A percentile compares a stretch with the other conserved stretches of the same genome.
These are phyloP conservation scores for Blera fallax DNA, from an alignment of 2,888 invertebrate genomes.

Conservation along the genomic window DNA sequence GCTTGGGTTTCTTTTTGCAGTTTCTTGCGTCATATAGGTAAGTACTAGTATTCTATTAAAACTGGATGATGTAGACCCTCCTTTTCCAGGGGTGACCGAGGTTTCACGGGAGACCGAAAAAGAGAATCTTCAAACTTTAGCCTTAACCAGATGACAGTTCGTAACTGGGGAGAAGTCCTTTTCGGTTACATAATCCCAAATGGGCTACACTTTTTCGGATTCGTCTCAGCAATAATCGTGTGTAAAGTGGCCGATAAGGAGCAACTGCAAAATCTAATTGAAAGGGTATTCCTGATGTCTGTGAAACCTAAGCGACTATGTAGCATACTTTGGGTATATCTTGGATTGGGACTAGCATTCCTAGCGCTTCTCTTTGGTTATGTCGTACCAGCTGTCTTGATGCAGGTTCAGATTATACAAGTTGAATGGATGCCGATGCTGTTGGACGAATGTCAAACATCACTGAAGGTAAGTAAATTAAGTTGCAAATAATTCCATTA, in stretches of 20 bases:
- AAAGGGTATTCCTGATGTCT: constrained; percentile 89
- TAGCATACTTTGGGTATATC: constrained; percentile 88
- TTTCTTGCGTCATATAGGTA: constrained; percentile 91
- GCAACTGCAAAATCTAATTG: constrained; percentile 91
- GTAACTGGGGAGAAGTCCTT: constrained; percentile 86
- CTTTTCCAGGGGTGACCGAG: constrained; percentile 77
- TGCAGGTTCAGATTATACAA: constrained; percentile 76
- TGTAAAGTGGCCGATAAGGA: constrained; percentile 91
- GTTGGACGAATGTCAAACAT: constrained; percentile 75
- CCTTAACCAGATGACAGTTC: constrained; percentile 72
- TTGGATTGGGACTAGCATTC: constrained; percentile 87
- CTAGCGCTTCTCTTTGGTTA: constrained; percentile 86
- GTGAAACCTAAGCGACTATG: constrained; percentile 87
- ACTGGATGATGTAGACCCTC: background rate
- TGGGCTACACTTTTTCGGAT: constrained; percentile 87
- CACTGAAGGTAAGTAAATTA: constrained; percentile 60
- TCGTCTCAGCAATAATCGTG: constrained; percentile 87
- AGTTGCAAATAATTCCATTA: background rate
- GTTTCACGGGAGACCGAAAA: constrained; percentile 76
- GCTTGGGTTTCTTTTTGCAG: constrained; percentile 88
- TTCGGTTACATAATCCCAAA: constrained; percentile 90
- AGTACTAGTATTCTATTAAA: constrained; percentile 58
- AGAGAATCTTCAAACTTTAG: constrained; percentile 10
- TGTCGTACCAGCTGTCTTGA: constrained; percentile 82
- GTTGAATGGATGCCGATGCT: constrained; percentile 74